Conservation (phyloP, 2,797 vertebrate genomes). For the Cyclopterus lumpus region DNA sequence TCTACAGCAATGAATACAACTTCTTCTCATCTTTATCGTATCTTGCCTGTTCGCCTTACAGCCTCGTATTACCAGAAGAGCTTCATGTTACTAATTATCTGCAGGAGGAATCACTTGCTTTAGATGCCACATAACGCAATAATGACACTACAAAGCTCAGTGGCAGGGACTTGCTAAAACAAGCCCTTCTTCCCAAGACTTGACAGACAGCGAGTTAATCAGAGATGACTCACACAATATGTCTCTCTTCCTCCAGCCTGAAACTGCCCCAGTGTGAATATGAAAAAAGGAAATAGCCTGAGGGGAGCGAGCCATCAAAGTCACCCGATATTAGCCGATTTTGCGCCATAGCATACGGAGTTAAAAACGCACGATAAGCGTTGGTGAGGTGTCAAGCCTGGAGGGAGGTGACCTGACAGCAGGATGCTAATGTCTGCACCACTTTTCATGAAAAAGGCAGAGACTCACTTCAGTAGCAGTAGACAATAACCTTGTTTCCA, state of each 20-base stretch:
- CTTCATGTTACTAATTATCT: constrained; percentile 43
- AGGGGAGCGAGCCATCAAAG: constrained; percentile 59
- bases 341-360: constrained; percentile 49
- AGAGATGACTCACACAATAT: constrained; percentile 51
- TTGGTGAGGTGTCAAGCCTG: constrained; percentile 32
- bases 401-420: constrained; percentile 41
- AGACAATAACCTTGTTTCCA: constrained; percentile 49
- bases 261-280: constrained; percentile 55
- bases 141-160: constrained; percentile 36
- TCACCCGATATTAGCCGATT: constrained; percentile 53
- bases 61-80: constrained; percentile 32
- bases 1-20: constrained; percentile 12
- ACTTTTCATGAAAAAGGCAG: constrained; percentile 24
- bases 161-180: constrained; percentile 37
- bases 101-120: constrained; percentile 7
- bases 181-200: constrained; percentile 51
- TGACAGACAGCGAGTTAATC: constrained; percentile 61
- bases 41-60: constrained; percentile 3
- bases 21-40: too few species aligned
- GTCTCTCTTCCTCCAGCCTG: constrained; percentile 41
- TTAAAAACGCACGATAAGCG: constrained; percentile 26
- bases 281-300: constrained; percentile 55
- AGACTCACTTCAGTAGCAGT: constrained; percentile 7
- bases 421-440: constrained; percentile 36
- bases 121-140: constrained; percentile 35